Evolutionary conservation across 2,113 vertebrate genomes (phyloP), one percentile per base, ranked within the genome.

Genomic region (Telmatochromis sp.): DNA sequence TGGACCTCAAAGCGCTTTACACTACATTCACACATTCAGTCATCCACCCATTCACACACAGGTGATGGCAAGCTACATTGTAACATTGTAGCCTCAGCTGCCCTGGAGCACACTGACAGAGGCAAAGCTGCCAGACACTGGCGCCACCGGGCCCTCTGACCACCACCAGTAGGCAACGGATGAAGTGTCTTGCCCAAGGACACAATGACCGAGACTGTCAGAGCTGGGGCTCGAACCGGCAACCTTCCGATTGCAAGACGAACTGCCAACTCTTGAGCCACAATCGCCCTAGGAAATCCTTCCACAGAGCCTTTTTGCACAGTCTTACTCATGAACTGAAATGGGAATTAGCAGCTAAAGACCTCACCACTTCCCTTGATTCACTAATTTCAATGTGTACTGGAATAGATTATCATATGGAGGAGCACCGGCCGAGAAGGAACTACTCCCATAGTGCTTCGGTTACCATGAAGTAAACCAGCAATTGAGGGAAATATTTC

Each of bases 71-170:
- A 55, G 21, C 54, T 26, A 57, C 54, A 26, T 0, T 57, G 54
- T 28, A 28, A 57, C 54, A 26, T 0, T 57, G 54, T 28, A 28
- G 54, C 23, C 23, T 1, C 54, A 57, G 23, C 23, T 28, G 23
- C 55, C 55, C 54, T 26, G 21, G 54, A 3, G 21, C 21, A 2
- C 54, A 28, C 54, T 57, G 7, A 57, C 23, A 57, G 54, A 57
- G 55, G 7, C 55, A 28, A 57, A 23, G 55, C 55, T 57, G 23
- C 23, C 2, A 0, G 7, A 28, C 23, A 57, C 23, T 0, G 0
- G 54, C 4, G 4, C 54, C 12, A 57, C 21, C 2, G 1, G 54
- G 21, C 7, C 21, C 3, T 55, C 54, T 57, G 13, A 57, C 23
- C 23, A 14, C 23, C 3, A 15, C 3, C 54, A 57, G 54, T 15